Conservation (phyloP, 1,140 invertebrate genomes). For the Drosophila bocki region DNA sequence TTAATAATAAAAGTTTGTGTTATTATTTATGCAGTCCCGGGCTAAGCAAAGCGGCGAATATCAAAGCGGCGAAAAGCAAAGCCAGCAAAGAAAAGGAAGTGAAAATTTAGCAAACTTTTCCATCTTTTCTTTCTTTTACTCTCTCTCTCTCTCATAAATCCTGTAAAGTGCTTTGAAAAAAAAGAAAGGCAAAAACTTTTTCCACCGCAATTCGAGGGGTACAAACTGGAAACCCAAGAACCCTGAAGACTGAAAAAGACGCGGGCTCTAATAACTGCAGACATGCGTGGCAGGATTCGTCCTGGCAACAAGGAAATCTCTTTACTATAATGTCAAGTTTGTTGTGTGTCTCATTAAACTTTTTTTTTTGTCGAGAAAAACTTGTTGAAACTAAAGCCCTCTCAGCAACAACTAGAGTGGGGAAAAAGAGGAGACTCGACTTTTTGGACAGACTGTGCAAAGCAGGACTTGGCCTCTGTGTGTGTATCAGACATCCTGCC, state of each 20-base stretch:
- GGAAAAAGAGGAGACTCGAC: constrained; percentile 14
- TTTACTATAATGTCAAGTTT: constrained; percentile 28
- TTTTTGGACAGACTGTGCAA: constrained; percentile 27
- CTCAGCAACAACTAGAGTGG: constrained; percentile 14
- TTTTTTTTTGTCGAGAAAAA: constrained; percentile 28
- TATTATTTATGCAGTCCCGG: constrained; percentile 68
- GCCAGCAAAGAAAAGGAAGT: constrained; percentile 12
- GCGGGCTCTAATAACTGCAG: constrained; percentile 27
- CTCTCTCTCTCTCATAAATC: constrained; percentile 17
- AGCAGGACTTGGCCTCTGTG: background rate
- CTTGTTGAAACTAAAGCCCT: constrained; percentile 48
- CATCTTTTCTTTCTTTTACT: constrained; percentile 17
- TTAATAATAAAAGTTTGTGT: constrained; percentile 79
- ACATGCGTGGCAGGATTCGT: constrained; percentile 38
- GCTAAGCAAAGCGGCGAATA: constrained; percentile 25
- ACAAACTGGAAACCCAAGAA: background rate
- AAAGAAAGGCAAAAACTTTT: constrained; percentile 4
- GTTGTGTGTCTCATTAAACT: constrained; percentile 42
- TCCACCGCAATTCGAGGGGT: constrained; percentile 7
- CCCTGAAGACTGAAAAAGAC: constrained; percentile 1
- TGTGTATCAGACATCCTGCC: constrained; percentile 43
- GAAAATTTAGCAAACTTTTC: constrained; percentile 48
- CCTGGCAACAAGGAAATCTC: constrained; percentile 5
- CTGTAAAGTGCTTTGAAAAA: constrained; percentile 36
- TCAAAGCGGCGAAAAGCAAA: constrained; percentile 42